Evolutionary conservation across 2,113 vertebrate species (phyloP), one percentile per base, ranked within the genome.

Genomic region (Daboia siamensis): DNA sequence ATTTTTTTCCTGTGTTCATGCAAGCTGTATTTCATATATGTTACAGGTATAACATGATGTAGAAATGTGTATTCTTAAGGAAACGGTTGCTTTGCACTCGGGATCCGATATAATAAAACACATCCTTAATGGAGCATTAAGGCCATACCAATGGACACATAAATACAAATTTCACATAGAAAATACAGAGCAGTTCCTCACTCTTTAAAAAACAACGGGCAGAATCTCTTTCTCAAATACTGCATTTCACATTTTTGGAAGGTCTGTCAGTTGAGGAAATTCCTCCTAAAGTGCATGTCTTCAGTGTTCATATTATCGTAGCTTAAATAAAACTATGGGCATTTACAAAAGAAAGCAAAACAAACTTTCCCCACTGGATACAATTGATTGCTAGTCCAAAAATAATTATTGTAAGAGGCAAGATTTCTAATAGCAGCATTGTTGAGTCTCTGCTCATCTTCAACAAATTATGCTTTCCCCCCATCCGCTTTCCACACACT

Each of bases 91-190:
- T 98, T 97, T 98, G 98, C 97, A 97, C 97, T 98, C 98, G 98
- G 98, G 98, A 98, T 98, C 97, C 97, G 95, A 96, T 97, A 97
- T 98, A 98, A 98, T 98, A 97, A 97, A 69, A 96, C 95, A 97
- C 94, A 96, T 93, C 95, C 95, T 97, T 97, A 97, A 97, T 97
- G 96, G 94, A 97, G 97, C 97, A 97, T 97, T 99, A 98, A 99
- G 98, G 98, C 98, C 98, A 98, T 98, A 98, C 98, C 98, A 97
- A 97, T 96, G 97, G 96, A 95, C 93, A 56, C 96, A 92, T 94
- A 93, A 89, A 48, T 96, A 96, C 93, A 96, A 95, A 97, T 94
- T 95, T 95, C 86, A 90, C 94, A 89, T 90, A 96, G 95, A 97
- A 98, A 97, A 97, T 92, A 93, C 5, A 88, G 51, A 86, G 91